A percentile compares a stretch with the other conserved stretches of the same genome.
Conservation (phyloP, 2,113 vertebrate species). For the Anolis carolinensis region DNA sequence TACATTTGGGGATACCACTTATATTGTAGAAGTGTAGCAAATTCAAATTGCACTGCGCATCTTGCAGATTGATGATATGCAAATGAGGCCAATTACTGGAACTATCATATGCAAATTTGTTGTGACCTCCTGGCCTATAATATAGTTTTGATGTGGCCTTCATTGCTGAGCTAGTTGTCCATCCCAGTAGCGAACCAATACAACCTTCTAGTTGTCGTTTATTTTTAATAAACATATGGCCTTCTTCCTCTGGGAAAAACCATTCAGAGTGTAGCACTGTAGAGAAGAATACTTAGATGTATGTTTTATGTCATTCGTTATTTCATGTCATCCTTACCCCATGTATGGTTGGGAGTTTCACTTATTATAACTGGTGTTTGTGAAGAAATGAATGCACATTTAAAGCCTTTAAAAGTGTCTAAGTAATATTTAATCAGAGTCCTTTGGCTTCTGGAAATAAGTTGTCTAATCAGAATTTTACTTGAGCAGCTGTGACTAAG, state of each 20-base stretch:
- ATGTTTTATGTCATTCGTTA: slow-evolving; percentile 38
- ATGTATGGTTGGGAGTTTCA: slow-evolving; percentile 27
- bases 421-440: slow-evolving; percentile 79
- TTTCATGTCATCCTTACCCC: slow-evolving; percentile 49
- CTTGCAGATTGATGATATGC: background rate
- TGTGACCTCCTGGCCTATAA: slow-evolving; percentile 13
- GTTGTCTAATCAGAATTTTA: slow-evolving; percentile 83
- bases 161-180: background rate
- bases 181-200: background rate
- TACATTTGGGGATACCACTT: background rate
- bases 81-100: slow-evolving; percentile 4
- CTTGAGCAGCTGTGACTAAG: slow-evolving; percentile 80
- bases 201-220: background rate
- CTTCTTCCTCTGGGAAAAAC: background rate
- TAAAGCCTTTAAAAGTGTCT: slow-evolving; percentile 69
- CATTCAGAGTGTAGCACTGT: background rate
- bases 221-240: slow-evolving; percentile 5
- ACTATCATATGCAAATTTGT: slow-evolving; percentile 11
- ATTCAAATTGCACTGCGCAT: background rate
- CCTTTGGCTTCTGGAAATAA: slow-evolving; percentile 79
- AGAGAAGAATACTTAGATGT: background rate
- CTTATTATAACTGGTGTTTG: slow-evolving; percentile 51
- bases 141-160: slow-evolving; percentile 22
- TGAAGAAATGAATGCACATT: slow-evolving; percentile 66
- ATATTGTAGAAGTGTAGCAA: background rate